These are phyloP conservation scores for Microtus ochrogaster DNA, from an alignment of 2,113 vertebrate genomes.

Conservation along the genomic window DNA sequence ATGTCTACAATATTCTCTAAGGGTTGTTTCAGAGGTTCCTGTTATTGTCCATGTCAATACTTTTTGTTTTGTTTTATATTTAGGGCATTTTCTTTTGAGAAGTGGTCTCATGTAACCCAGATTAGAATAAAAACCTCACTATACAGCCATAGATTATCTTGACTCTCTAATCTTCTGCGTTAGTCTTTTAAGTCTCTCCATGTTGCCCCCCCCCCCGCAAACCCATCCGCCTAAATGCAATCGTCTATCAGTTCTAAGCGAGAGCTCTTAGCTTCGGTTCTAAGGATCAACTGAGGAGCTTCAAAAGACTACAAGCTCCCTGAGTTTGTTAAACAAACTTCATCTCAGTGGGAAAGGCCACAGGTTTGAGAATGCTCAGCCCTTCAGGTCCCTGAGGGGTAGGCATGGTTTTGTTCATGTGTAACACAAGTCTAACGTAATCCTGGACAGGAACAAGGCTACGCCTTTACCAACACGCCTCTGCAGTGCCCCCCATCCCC, in stretches of 20 bases:
- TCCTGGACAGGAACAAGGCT: background rate
- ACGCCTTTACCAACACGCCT: background rate
- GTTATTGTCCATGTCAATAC: background rate
- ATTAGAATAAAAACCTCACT: background rate
- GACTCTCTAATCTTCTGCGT: background rate
- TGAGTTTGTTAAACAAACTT: conserved; percentile 3
- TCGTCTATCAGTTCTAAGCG: background rate
- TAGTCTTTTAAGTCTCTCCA: background rate
- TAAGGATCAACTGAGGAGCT: background rate
- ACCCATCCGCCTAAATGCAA: background rate
- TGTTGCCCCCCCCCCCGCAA: rapidly evolving
- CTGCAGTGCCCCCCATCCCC: background rate
- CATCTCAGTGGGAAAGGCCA: background rate
- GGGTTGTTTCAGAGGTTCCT: background rate
- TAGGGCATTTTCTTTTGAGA: background rate
- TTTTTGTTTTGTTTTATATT: background rate
- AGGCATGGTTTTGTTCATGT: background rate
- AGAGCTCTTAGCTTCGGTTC: background rate
- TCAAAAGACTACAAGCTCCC: background rate
- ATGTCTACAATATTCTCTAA: background rate
- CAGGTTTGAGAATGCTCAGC: background rate
- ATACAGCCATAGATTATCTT: background rate
- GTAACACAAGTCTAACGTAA: background rate
- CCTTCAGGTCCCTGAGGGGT: background rate
- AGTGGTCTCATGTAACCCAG: background rate